Evolutionary conservation across 2,113 vertebrate species (phyloP).

Genomic region (Pseudonaja textilis): DNA sequence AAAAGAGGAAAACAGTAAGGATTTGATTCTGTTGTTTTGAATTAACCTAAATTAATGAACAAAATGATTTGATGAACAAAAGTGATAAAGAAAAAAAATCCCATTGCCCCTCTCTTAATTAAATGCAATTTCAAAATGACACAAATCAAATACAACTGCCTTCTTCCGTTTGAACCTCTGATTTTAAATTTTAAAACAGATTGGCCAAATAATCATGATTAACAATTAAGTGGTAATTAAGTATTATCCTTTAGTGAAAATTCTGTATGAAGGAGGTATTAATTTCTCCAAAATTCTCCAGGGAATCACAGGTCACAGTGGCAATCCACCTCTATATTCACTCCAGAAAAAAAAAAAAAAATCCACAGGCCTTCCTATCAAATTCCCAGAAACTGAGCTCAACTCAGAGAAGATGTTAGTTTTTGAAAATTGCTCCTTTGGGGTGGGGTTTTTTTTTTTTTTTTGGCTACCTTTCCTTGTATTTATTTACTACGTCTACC

Average conservation of each 20-base stretch:
- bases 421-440: not conserved
- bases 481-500: not conserved
- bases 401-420: not conserved
- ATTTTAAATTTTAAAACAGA: not conserved
- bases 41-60: not conserved
- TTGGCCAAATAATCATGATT: not conserved
- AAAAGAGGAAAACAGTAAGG: not conserved
- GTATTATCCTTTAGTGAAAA: not conserved
- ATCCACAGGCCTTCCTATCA: not conserved
- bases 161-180: not conserved
- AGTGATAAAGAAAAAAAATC: not conserved
- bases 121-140: not conserved
- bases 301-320: not conserved
- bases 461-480: not conserved
- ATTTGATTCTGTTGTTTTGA: not conserved
- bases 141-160: not conserved
- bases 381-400: not conserved
- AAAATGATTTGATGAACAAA: not conserved
- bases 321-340: not conserved
- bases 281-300: not conserved
- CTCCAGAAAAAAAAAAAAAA: not conserved
- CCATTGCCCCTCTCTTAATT: not conserved
- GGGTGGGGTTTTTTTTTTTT: rapidly evolving
- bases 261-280: not conserved
- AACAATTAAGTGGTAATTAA: not conserved